phyloP scores from a whole-genome alignment of 2,113 vertebrate species.

The Macrotis lagotis region DNA sequence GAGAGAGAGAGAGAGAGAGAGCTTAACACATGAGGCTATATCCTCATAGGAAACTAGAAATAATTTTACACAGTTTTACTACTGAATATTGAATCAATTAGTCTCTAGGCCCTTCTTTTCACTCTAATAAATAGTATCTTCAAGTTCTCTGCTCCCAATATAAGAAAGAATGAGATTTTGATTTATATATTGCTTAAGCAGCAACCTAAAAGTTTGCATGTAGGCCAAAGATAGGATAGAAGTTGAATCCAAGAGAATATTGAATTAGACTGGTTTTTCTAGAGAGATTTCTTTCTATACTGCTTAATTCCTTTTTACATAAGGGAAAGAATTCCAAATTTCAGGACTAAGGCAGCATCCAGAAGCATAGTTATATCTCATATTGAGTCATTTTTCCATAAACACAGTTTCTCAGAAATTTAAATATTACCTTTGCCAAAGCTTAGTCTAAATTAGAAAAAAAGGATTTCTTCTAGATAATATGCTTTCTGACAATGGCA shows the following conservation, averaged over 20 bases:
- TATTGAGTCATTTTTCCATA: neutral
- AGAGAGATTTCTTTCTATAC: neutral
- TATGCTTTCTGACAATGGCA: neutral
- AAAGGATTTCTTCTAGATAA: neutral
- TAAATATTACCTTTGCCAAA: neutral
- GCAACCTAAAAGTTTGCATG: neutral
- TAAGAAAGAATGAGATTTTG: neutral
- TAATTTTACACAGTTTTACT: neutral
- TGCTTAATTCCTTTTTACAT: neutral
- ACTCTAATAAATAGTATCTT: neutral
- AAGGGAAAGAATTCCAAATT: neutral
- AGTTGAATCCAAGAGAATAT: neutral
- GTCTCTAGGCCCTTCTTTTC: neutral
- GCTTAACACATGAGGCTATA: neutral
- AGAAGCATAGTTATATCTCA: neutral
- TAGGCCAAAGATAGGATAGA: neutral
- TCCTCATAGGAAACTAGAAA: neutral
- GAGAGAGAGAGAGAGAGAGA: too few species aligned
- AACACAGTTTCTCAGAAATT: neutral
- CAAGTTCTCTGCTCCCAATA: neutral
- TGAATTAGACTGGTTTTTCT: neutral
- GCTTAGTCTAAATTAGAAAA: neutral
- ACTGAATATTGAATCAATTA: neutral
- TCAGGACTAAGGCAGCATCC: neutral
- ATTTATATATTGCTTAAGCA: neutral